phyloP scores from a whole-genome alignment of 1,140 invertebrate genomes.

The Atta cephalotes region DNA sequence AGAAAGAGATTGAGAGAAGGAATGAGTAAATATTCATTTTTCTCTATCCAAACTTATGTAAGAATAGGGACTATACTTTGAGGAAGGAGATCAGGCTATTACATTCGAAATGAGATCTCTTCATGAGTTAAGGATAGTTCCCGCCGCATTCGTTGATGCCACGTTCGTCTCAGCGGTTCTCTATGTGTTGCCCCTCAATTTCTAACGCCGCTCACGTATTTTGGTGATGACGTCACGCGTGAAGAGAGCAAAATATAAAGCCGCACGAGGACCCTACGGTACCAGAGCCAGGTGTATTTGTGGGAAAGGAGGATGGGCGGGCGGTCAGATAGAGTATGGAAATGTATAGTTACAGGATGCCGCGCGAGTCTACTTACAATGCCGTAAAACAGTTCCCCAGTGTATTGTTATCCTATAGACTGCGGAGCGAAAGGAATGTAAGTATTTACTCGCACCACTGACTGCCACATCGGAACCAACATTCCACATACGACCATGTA shows the following conservation, averaged over 20 bases:
- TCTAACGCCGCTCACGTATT: slow-evolving; percentile 84
- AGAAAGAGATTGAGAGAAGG: background rate
- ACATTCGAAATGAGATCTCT: slow-evolving; percentile 62
- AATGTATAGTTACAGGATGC: slow-evolving; percentile 70
- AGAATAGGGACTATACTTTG: slow-evolving; percentile 1
- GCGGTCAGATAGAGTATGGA: slow-evolving; percentile 74
- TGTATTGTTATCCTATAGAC: slow-evolving; percentile 48
- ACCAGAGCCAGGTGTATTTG: slow-evolving; percentile 67
- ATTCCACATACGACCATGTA: slow-evolving; percentile 46
- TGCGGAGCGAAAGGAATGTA: slow-evolving; percentile 39
- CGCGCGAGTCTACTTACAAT: slow-evolving; percentile 63
- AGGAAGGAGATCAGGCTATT: slow-evolving; percentile 1
- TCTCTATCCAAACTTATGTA: slow-evolving; percentile 45
- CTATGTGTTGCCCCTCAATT: slow-evolving; percentile 74
- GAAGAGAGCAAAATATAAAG: slow-evolving; percentile 85
- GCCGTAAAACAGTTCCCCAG: slow-evolving; percentile 69
- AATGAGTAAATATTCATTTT: background rate
- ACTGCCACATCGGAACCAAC: slow-evolving; percentile 2
- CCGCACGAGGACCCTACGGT: slow-evolving; percentile 77
- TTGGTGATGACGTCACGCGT: slow-evolving; percentile 85
- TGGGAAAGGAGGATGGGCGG: background rate
- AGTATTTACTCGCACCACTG: slow-evolving; percentile 46
- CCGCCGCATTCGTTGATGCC: slow-evolving; percentile 67
- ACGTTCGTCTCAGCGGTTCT: slow-evolving; percentile 62
- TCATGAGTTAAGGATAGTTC: slow-evolving; percentile 62